phyloP scores from a whole-genome alignment of 2,797 vertebrate genomes.

The Myotis pilosus region DNA sequence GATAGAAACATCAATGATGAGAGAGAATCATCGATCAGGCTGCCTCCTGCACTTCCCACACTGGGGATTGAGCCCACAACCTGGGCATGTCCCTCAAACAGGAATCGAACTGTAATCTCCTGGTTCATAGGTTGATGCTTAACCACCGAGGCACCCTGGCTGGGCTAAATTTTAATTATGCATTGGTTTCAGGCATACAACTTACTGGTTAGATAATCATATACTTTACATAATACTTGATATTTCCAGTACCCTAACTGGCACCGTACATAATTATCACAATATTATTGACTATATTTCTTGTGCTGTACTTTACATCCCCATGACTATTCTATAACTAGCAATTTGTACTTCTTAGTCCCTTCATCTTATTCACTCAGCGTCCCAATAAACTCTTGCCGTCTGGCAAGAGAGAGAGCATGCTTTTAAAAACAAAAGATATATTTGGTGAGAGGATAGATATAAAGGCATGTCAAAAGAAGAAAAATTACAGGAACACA shows the following conservation, averaged over 20 bases:
- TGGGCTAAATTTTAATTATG: neutral
- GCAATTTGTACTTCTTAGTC: neutral
- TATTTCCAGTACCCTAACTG: neutral
- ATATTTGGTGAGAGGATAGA: neutral
- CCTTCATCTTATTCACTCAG: neutral
- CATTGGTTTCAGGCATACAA: neutral
- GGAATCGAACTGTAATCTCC: no score
- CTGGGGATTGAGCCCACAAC: no score
- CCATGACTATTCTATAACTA: neutral
- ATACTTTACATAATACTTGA: neutral
- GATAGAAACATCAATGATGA: no score
- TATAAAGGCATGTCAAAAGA: constrained; percentile 15
- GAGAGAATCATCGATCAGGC: no score
- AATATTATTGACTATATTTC: neutral
- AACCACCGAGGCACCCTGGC: no score
- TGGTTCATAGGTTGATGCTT: no score
- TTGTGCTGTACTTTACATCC: neutral
- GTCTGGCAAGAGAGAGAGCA: neutral
- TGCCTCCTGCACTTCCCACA: no score
- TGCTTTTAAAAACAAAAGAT: constrained; percentile 29
- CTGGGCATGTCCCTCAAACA: no score
- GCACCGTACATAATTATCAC: neutral
- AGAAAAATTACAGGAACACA: neutral
- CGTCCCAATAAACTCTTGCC: neutral
- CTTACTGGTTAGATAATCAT: neutral